Evolutionary conservation across 2,797 vertebrate genomes (phyloP).

Genomic region (Sebastes oblongus): DNA sequence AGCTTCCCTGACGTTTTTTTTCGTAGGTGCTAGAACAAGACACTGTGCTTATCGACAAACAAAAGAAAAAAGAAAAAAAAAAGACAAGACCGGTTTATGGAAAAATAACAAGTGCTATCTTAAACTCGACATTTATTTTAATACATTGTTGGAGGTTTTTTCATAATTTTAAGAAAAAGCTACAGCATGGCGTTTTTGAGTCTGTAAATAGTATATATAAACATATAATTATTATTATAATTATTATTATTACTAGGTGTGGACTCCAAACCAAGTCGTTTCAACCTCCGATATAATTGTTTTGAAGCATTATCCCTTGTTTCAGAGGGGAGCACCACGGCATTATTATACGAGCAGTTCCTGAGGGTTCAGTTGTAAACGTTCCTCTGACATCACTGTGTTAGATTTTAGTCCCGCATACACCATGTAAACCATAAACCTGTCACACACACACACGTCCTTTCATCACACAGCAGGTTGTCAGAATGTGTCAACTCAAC

Average conservation of each 20-base stretch:
- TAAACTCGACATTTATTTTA: slow-evolving; percentile 99
- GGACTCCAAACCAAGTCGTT: slow-evolving; percentile 94
- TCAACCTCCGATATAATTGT: slow-evolving; percentile 86
- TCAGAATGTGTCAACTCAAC: slow-evolving; percentile 58
- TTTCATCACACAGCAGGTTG: slow-evolving; percentile 50
- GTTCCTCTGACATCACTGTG: slow-evolving; percentile 75
- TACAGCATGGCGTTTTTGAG: slow-evolving; percentile 96
- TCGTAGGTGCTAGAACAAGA: slow-evolving; percentile 95
- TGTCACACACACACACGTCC: slow-evolving; percentile 26
- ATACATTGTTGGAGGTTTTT: slow-evolving; percentile 97
- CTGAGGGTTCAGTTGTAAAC: slow-evolving; percentile 78
- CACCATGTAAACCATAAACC: slow-evolving; percentile 54
- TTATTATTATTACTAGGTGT: slow-evolving; percentile 95
- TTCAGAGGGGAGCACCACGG: slow-evolving; percentile 91
- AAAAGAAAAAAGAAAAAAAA: slow-evolving; percentile 54
- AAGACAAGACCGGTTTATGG: slow-evolving; percentile 86
- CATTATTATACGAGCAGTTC: slow-evolving; percentile 86
- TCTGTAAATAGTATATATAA: slow-evolving; percentile 99
- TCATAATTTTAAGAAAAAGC: slow-evolving; percentile 96
- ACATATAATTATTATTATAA: slow-evolving; percentile 88
- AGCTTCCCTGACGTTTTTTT: slow-evolving; percentile 85
- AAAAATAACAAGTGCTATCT: slow-evolving; percentile 96
- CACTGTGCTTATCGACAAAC: slow-evolving; percentile 90
- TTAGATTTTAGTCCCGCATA: slow-evolving; percentile 69
- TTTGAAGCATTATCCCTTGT: slow-evolving; percentile 94